These are phyloP conservation scores for Pocillopora verrucosa DNA, from an alignment of 64 coral and sea anemone genomes.

Conservation along the genomic window DNA sequence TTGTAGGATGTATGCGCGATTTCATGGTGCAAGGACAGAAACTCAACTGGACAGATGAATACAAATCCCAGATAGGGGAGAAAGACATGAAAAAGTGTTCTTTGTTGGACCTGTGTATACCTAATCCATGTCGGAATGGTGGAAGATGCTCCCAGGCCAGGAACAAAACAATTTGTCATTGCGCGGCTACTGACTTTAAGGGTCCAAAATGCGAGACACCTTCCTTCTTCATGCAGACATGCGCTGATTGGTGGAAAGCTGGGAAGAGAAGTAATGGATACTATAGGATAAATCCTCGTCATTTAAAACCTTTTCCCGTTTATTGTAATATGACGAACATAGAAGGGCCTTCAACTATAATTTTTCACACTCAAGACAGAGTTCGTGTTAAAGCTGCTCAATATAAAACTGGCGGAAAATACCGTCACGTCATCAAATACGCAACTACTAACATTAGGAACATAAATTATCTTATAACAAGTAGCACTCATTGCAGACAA, in stretches of 20 bases:
- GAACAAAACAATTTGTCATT: constrained; percentile 50
- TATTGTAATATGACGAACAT: constrained; percentile 72
- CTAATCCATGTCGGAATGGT: constrained; percentile 77
- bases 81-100: constrained; percentile 18
- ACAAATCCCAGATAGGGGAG: background rate
- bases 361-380: constrained; percentile 43
- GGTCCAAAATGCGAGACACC: constrained; percentile 63
- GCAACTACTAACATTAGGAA: constrained; percentile 16
- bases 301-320: constrained; percentile 51
- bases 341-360: constrained; percentile 66
- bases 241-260: constrained; percentile 65
- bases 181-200: constrained; percentile 45
- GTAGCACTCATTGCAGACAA: constrained; percentile 67
- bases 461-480: constrained; percentile 64
- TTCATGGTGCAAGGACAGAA: constrained; percentile 52
- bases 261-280: constrained; percentile 44
- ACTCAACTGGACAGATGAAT: constrained; percentile 24
- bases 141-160: constrained; percentile 56
- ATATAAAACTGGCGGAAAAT: constrained; percentile 8
- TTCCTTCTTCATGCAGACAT: constrained; percentile 68
- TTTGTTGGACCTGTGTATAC: constrained; percentile 57
- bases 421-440: constrained; percentile 13
- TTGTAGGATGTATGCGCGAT: constrained; percentile 83
- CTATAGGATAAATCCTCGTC: constrained; percentile 65
- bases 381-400: constrained; percentile 39